Percentiles rank a stretch among this genome's conserved stretches.
phyloP scores from a whole-genome alignment of 2,113 vertebrate species.

The Cygnus buccinator region DNA sequence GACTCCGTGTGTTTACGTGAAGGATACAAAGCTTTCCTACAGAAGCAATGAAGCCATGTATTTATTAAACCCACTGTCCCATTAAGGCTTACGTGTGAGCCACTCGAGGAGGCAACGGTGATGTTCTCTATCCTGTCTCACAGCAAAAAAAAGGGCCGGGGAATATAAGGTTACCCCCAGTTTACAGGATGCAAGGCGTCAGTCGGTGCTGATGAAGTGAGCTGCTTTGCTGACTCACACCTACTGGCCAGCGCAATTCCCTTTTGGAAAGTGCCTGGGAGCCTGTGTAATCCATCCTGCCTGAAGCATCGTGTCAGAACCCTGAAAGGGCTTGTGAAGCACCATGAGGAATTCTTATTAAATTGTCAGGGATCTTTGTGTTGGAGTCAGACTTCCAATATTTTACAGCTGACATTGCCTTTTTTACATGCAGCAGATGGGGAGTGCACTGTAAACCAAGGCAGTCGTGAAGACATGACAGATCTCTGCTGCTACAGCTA shows the following conservation, averaged over 20 bases:
- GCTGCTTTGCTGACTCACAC: background rate
- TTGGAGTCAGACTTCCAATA: background rate
- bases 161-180: background rate
- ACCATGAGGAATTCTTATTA: background rate
- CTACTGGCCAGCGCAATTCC: background rate
- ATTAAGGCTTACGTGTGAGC: background rate
- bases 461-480: background rate
- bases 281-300: background rate
- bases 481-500: background rate
- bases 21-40: background rate
- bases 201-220: background rate
- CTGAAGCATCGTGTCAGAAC: background rate
- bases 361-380: background rate
- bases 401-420: background rate
- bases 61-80: background rate
- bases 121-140: background rate
- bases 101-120: background rate
- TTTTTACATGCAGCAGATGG: background rate
- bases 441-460: background rate
- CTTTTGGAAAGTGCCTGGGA: background rate
- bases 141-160: background rate
- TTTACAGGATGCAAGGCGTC: background rate
- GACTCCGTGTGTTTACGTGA: background rate
- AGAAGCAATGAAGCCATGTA: fast-evolving
- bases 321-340: background rate